Base-by-base conservation (phyloP, 2,113 vertebrate genomes). In the Hystrix cristata region DNA sequence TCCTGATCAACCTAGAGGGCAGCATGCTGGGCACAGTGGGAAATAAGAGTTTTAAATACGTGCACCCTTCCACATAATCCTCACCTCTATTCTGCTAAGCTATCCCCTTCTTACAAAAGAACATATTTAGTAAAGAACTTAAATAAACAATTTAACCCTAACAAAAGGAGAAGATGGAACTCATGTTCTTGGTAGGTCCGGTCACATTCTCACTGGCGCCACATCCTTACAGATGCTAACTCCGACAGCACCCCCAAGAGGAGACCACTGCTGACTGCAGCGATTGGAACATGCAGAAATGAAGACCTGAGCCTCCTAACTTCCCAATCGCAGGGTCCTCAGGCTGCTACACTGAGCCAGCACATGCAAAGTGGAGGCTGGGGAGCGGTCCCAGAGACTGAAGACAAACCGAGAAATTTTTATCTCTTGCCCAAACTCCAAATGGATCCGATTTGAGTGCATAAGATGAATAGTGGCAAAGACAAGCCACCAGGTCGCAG, bases 331-430 rank as follows among this genome's bases (percentile, higher is more conserved):
- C 1, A 1, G 5, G 2, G 29, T 23, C 78, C 19, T 82, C 46
- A 51, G n/a, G 16, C 57, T 19, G 34, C 48, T 12, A 3, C 27
- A 11, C 62, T 1, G 51, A 53, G n/a, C 15, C 38, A 69, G 51
- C 3, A 2, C 16, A 14, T 14, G 1, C 7, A 5, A n/a, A 79
- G 34, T 5, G 2, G 8, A 59, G 4, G 21, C 23, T 21, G 9
- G 72, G 72, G n/a, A 48, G 34, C 15, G 1, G 46, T 23, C 48
- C 12, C 48, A 51, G 38, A 29, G 57, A 65, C n/a, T 21, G 34
- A n/a, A 57, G 29, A 71, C 60, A 53, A 53, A 5, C 4, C 53
- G 67, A 5, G 25, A 74, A 31, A 14, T 12, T 55, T 71, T 64
- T 29, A 79, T 21, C 7, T 53, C n/a, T 64, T 38, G 1, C 21